Base-by-base conservation (phyloP, 1,140 invertebrate species). In the Euura saliciscinereae region DNA sequence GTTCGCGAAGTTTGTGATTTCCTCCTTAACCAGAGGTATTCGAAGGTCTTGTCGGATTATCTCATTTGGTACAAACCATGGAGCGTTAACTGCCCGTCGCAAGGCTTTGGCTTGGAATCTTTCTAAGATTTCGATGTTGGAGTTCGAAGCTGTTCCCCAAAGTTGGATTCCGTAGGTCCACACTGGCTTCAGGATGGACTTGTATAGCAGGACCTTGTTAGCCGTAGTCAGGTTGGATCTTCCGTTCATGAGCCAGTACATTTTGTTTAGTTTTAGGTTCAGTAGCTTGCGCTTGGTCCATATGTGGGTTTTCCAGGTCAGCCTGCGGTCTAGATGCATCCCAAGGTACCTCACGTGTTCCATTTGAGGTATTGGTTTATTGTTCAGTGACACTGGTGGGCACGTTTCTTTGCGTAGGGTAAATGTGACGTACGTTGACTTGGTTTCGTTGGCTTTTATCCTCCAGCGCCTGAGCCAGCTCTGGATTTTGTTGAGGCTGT, bases 171-270 rank as follows among this genome's bases (percentile, higher is more conserved):
- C 82, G 73, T 83, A 82, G 6, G 28, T 28, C 28, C 28, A 28
- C 28, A 28, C 28, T 28, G 28, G 28, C 28, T 28, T 28, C 28
- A 28, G 71, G 3, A 83, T 77, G 3, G 46, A 42, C 66, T 82
- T 79, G 70, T 84, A 82, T 2, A 84, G 46, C 10, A 79, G 66
- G 3, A 83, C 11, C 77, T 84, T 83, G 72, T 80, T 80, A 44
- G 79, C 42, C 13, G 75, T 6, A 4, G 73, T 76, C 59, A 81
- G 65, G 64, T 74, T 71, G 13, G 74, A 74, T 59, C 68, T 69
- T 45, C 74, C n/a, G 10, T 74, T 74, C 51, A 79, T 65, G 43
- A 80, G 46, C 75, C 76, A 78, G 68, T 73, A 75, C 51, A 78
- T 69, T 64, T 78, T 8, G 42, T 70, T 10, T 45, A 43, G 64